These are phyloP conservation scores for Tribolium freemani DNA, from an alignment of 2,888 invertebrate species.

Conservation along the genomic window DNA sequence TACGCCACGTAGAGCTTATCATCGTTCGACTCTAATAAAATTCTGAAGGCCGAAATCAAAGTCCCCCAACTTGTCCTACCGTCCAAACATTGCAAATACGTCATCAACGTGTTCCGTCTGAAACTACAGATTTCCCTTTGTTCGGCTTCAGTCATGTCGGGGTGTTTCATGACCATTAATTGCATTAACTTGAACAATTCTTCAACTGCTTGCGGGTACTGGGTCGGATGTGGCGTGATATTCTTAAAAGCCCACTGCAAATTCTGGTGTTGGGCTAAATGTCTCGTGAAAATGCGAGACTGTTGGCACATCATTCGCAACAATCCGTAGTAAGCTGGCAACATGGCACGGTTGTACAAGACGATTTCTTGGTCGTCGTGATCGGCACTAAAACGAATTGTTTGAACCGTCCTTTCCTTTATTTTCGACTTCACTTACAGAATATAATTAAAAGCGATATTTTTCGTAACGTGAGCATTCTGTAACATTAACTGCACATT, in stretches of 20 bases:
- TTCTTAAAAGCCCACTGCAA: constrained; percentile 97
- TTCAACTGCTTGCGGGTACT: constrained; percentile 93
- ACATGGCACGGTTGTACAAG: constrained; percentile 92
- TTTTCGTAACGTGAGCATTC: constrained; percentile 90
- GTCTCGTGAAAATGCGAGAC: constrained; percentile 86
- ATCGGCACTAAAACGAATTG: constrained; percentile 80
- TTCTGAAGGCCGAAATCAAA: constrained; percentile 90
- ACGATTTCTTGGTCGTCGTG: constrained; percentile 97
- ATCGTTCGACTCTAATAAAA: constrained; percentile 90
- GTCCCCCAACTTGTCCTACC: constrained; percentile 95
- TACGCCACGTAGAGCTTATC: constrained; percentile 92
- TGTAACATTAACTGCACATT: constrained; percentile 90
- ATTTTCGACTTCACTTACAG: constrained; percentile 76
- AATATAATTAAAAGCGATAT: constrained; percentile 97
- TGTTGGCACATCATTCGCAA: constrained; percentile 92
- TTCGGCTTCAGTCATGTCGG: constrained; percentile 83
- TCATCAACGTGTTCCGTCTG: constrained; percentile 85
- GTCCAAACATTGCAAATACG: constrained; percentile 85
- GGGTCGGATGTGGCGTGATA: constrained; percentile 95
- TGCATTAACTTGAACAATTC: constrained; percentile 93
- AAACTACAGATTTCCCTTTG: constrained; percentile 88
- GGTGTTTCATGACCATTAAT: constrained; percentile 87
- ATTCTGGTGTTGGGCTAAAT: constrained; percentile 93
- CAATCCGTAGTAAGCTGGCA: constrained; percentile 93
- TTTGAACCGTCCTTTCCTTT: not conserved